Base-by-base conservation (phyloP, 2,888 invertebrate genomes). In the Neoitamus cyanurus region DNA sequence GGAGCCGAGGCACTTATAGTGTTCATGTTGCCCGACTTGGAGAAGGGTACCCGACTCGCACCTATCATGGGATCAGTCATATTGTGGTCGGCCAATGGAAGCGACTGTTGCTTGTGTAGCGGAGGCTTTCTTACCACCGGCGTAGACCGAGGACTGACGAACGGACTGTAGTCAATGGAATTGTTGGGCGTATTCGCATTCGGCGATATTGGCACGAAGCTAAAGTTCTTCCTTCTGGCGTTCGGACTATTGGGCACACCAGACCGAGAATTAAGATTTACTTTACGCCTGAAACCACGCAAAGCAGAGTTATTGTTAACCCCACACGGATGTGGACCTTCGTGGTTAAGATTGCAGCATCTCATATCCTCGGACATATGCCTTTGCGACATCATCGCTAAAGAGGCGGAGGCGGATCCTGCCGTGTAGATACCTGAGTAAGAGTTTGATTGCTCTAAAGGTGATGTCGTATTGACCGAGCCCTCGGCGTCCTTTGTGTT, bases 201-300 rank as follows among this genome's bases (percentile, higher is more conserved):
- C 7, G 96, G 96, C 42, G 96, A 96, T 89, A 97, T 97, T 0
- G 97, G 97, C 36, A 95, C 95, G 89, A 97, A 97, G 90, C 95
- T 96, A 89, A 96, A 97, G 89, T 95, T 95, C 89, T 95, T 94
- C 73, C 95, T 93, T 86, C 95, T 93, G 69, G 95, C 94, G 86
- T 95, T 96, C 9, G 95, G 96, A 91, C 95, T 95, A 88, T 87
- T 87, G 87, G 88, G 85, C 72, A 86, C 86, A 42, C 86, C 86
- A 69, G 84, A 89, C 87, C 88, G 90, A 83, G 88, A 86, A 87
- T 89, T 90, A 70, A 90, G 85, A 87, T 90, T 90, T 46, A 90
- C 90, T 88, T 91, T 91, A 72, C 91, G 89, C 86, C 90, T 90
- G 85, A 90, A 88, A 80, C 84, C 87, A 5, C 75, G 30, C 25